Evolutionary conservation across 2,888 invertebrate species (phyloP).

Genomic region (Diplolepis rosae): DNA sequence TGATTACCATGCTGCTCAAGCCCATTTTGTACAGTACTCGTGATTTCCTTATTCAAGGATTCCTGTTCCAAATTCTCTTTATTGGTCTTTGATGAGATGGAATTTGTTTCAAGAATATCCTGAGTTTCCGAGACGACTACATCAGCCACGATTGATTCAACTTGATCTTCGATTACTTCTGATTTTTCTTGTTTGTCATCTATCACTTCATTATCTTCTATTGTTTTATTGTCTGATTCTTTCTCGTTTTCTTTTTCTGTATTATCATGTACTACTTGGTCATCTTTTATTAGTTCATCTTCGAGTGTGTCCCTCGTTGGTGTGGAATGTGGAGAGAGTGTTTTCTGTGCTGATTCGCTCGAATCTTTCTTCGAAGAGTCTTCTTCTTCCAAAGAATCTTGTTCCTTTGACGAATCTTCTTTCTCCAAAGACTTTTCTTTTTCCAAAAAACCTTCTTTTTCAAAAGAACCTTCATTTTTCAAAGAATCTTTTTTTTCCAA

Average conservation of each 20-base stretch:
- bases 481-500: background rate
- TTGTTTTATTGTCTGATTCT: background rate
- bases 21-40: background rate
- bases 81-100: too few species aligned
- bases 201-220: background rate
- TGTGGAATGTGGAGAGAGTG: slow-evolving; percentile 16
- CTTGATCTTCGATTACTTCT: too few species aligned
- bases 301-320: background rate
- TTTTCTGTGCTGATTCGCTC: slow-evolving; percentile 1
- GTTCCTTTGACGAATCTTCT: background rate
- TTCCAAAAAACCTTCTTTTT: background rate
- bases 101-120: too few species aligned
- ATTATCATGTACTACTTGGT: too few species aligned
- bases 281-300: background rate
- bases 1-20: too few species aligned
- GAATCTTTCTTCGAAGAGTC: background rate
- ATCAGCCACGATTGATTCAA: too few species aligned
- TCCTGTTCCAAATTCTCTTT: background rate
- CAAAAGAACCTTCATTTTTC: background rate
- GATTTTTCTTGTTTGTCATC: too few species aligned
- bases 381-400: background rate
- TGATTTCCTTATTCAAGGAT: background rate
- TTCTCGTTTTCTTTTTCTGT: background rate
- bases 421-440: slow-evolving; percentile 1
- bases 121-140: too few species aligned